A percentile compares a stretch with the other conserved stretches of the same genome.
Evolutionary conservation across 1,140 invertebrate genomes (phyloP).

Genomic region (Phocides pigmalion): DNA sequence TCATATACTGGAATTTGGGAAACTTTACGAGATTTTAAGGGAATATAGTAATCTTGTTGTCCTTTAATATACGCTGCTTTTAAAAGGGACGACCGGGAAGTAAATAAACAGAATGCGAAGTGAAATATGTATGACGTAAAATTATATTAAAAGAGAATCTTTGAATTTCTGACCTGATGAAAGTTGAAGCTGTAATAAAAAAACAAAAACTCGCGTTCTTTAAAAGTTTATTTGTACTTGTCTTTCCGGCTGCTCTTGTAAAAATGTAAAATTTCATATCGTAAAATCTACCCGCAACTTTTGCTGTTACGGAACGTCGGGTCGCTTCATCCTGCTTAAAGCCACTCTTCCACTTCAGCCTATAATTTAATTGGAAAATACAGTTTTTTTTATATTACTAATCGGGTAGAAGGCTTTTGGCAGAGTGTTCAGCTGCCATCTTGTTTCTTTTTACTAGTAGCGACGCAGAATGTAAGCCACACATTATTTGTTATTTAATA

Average conservation of each 20-base stretch:
- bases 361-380: not conserved
- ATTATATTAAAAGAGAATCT: not conserved
- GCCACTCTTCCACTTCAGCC: not conserved
- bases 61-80: too few species aligned
- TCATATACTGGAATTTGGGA: too few species aligned
- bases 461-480: too few species aligned
- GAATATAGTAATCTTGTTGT: too few species aligned
- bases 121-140: not conserved
- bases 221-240: conserved; percentile 33
- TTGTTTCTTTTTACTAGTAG: too few species aligned
- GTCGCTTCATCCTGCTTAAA: conserved; percentile 15
- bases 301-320: conserved; percentile 31
- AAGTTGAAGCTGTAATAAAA: conserved; percentile 27
- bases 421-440: too few species aligned
- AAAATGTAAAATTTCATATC: conserved; percentile 35
- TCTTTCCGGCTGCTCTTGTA: conserved; percentile 32
- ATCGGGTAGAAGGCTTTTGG: too few species aligned
- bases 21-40: too few species aligned
- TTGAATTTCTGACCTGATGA: conserved; percentile 12
- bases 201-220: conserved; percentile 27
- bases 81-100: too few species aligned
- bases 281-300: conserved; percentile 33
- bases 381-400: too few species aligned
- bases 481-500: too few species aligned
- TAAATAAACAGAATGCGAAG: too few species aligned